Percentiles rank a stretch among this genome's conserved stretches.
Conservation (phyloP, 2,888 invertebrate species). For the Punctoribates punctum region DNA sequence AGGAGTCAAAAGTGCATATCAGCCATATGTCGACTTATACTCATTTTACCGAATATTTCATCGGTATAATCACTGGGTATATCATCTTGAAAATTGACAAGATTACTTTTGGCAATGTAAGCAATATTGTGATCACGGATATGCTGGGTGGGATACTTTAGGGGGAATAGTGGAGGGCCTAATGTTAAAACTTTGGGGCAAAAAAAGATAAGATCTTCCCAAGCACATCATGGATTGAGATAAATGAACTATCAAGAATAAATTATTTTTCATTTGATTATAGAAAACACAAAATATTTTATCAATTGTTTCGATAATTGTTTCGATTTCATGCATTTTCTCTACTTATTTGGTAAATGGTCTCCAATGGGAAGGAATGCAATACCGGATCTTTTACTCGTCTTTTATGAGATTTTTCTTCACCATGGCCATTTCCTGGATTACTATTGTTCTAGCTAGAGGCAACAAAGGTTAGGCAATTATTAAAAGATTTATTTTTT, state of each 20-base stretch:
- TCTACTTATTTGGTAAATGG: background rate
- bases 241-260: too few relatives aligned
- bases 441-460: background rate
- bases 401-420: constrained; percentile 4
- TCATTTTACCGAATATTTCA: background rate
- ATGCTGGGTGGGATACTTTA: too few relatives aligned
- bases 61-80: background rate
- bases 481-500: background rate
- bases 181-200: too few relatives aligned
- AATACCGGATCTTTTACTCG: constrained; percentile 4
- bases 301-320: too few relatives aligned
- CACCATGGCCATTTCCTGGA: background rate
- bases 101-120: background rate
- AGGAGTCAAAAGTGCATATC: background rate
- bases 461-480: background rate
- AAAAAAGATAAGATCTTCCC: too few relatives aligned
- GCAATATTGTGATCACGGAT: background rate
- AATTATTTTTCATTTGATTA: too few relatives aligned
- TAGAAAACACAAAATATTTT: background rate
- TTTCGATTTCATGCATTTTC: background rate
- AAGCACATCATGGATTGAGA: too few relatives aligned
- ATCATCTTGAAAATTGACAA: background rate
- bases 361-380: background rate
- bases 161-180: too few relatives aligned
- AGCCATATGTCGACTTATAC: background rate